A percentile compares a stretch with the other conserved stretches of the same genome.
These are phyloP conservation scores for Zaprionus lineosus DNA, from an alignment of 2,888 invertebrate species.

Conservation along the genomic window DNA sequence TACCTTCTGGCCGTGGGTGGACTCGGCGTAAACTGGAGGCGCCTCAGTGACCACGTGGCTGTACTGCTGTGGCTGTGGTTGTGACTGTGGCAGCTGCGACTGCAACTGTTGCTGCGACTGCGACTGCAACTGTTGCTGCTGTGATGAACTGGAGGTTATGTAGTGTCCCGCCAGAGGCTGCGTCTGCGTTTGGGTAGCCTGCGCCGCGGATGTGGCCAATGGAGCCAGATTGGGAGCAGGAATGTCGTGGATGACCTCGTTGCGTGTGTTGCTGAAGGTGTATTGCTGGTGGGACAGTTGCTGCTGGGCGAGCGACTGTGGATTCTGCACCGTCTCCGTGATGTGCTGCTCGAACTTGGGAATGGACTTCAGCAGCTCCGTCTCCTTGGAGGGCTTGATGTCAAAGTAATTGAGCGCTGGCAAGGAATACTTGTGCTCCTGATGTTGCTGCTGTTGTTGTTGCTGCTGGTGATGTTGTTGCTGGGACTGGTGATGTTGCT, in stretches of 20 bases:
- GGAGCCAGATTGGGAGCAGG: slow-evolving; percentile 81
- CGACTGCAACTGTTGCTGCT: slow-evolving; percentile 22
- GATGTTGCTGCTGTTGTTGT: slow-evolving; percentile 21
- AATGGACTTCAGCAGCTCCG: slow-evolving; percentile 89
- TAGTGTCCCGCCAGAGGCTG: slow-evolving; percentile 66
- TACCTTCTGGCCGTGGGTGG: slow-evolving; percentile 80
- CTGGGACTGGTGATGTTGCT: slow-evolving; percentile 27
- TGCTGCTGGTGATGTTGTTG: slow-evolving; percentile 17
- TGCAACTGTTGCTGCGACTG: slow-evolving; percentile 28
- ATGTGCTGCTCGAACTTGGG: slow-evolving; percentile 92
- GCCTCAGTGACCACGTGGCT: too few relatives aligned
- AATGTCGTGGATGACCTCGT: slow-evolving; percentile 81
- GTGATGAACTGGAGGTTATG: slow-evolving; percentile 50
- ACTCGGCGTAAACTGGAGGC: slow-evolving; percentile 79
- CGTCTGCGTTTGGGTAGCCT: too few relatives aligned
- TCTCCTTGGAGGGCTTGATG: slow-evolving; percentile 84
- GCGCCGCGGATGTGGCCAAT: slow-evolving; percentile 16
- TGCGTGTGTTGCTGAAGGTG: slow-evolving; percentile 69
- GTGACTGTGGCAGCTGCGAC: slow-evolving; percentile 53
- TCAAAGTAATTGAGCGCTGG: slow-evolving; percentile 66
- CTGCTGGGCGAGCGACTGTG: slow-evolving; percentile 31
- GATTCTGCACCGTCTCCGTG: slow-evolving; percentile 83
- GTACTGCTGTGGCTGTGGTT: slow-evolving; percentile 69
- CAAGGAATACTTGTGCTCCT: slow-evolving; percentile 34
- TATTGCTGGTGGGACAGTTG: slow-evolving; percentile 47